A percentile compares a stretch with the other conserved stretches of the same genome.
Conservation (phyloP, 2,888 invertebrate genomes). For the Phortica magna region DNA sequence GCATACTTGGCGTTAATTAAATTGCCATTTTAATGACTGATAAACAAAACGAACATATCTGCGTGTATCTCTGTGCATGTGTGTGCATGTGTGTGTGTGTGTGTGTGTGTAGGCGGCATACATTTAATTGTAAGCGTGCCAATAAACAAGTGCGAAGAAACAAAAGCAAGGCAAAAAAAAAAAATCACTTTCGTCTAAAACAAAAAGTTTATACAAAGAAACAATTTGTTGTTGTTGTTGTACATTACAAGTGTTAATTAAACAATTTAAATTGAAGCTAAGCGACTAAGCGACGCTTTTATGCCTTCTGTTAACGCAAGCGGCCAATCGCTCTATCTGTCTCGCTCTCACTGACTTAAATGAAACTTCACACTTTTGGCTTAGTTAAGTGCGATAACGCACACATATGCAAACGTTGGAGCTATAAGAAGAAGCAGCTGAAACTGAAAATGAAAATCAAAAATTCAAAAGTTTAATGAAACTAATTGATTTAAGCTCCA, state of each 20-base stretch:
- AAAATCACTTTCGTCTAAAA: neutral
- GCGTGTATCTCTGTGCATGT: neutral
- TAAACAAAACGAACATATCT: constrained; percentile 5
- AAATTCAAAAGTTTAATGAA: constrained; percentile 6
- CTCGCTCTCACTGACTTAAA: too few species aligned
- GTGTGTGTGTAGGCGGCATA: neutral
- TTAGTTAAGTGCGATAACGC: too few species aligned
- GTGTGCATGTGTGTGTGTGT: neutral
- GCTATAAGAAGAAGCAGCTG: neutral
- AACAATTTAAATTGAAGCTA: neutral
- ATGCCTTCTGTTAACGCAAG: too few species aligned
- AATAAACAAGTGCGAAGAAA: neutral
- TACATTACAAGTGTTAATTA: constrained; percentile 14
- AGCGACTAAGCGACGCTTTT: too few species aligned
- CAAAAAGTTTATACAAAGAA: neutral
- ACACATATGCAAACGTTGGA: neutral
- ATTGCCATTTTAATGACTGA: constrained; percentile 56
- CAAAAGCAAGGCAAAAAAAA: neutral
- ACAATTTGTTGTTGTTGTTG: neutral
- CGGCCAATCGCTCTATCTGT: too few species aligned
- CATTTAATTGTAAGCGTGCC: neutral
- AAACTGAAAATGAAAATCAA: neutral
- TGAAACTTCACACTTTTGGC: neutral
- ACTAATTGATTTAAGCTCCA: constrained; percentile 4
- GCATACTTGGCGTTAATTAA: constrained; percentile 50